Base-by-base conservation (phyloP, 2,113 vertebrate species). In the Nothobranchius furzeri region DNA sequence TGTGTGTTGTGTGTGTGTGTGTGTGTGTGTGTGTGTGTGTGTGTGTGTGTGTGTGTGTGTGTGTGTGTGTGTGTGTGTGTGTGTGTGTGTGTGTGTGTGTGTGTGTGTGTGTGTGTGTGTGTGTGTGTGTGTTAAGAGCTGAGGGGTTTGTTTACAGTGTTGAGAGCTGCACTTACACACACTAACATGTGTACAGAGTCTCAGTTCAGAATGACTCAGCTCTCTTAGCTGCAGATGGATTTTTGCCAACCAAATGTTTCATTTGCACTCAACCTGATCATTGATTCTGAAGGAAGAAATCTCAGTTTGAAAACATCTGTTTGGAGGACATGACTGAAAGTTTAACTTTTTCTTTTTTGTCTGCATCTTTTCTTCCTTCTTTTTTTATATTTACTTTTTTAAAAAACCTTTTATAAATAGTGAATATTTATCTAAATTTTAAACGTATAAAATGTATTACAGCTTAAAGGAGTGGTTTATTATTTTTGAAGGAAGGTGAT, bases 131-230 rank as follows among this genome's bases (percentile, higher is more conserved):
- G 59, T 86, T 79, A 76, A 82, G 80, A 78, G 83, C 82, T 79
- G 70, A 83, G 78, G 85, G 83, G 82, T 81, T 86, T 90, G 84
- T 90, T 90, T 87, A 90, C 85, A 75, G 87, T 84, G 81, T 77
- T 88, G 88, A 90, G 88, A 89, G 88, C 81, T 57, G 67, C 83
- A 87, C 87, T 90, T 90, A 86, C 66, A 85, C 82, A 84, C 81
- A 85, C 84, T 85, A 85, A 85, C 84, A 81, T 89, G 85, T 88
- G 85, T 86, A 90, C 80, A 84, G 85, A 85, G 78, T 82, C 82
- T 81, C 84, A 83, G 78, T 76, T 71, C 74, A 81, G 60, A 83
- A 76, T 82, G 68, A 81, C 76, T 82, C 80, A 70, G 85, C 79
- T 87, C 87, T 81, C 79, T 55, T 53, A 60, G 69, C 72, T 78